Evolutionary conservation across 1,140 invertebrate genomes (phyloP), one percentile per base, ranked within the genome.

Genomic region (Halesus radiatus): DNA sequence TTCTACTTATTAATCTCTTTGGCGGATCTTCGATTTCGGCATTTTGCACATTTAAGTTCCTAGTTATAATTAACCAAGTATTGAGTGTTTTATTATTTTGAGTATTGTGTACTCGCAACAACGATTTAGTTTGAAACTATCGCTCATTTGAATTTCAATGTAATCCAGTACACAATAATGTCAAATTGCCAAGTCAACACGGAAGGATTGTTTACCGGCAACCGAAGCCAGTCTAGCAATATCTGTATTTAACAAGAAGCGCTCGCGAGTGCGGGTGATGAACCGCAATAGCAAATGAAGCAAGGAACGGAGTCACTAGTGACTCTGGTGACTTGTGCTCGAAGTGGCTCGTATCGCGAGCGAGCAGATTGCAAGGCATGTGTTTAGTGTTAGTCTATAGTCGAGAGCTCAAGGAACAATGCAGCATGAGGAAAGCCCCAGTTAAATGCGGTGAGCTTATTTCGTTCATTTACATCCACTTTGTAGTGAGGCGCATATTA

Each of bases 401-500:
- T 53, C 26, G 37, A 1, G 7, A 26, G 70, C 37, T 22, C 70
- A 23, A 66, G 20, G 52, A 73, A 73, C 70, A 73, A 73, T 73
- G 72, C 26, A 37, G 16, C 53, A 37, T 20, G 53, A 58, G n/a
- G 68, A 18, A 6, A 50, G 18, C 54, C 54, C 72, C 72, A 75
- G 58, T 75, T 75, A 75, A 22, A 75, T 75, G 45, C 23, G 26
- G 76, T 66, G 60, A 66, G 62, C 62, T 66, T 68, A 62, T 78
- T 78, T 68, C 23, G 50, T 78, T 78, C 76, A 68, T 78, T 78
- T 79, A 70, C 77, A 79, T 72, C 77, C 77, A 79, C 32, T 79
- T 79, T 78, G 68, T 56, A 75, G 45, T 22, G 60, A 53, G 54
- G 72, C 58, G 64, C 78, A 75, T 68, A 80, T 80, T 76, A 80